Base-by-base conservation (phyloP, 2,797 vertebrate genomes). In the Crossoptilon crossoptilon region DNA sequence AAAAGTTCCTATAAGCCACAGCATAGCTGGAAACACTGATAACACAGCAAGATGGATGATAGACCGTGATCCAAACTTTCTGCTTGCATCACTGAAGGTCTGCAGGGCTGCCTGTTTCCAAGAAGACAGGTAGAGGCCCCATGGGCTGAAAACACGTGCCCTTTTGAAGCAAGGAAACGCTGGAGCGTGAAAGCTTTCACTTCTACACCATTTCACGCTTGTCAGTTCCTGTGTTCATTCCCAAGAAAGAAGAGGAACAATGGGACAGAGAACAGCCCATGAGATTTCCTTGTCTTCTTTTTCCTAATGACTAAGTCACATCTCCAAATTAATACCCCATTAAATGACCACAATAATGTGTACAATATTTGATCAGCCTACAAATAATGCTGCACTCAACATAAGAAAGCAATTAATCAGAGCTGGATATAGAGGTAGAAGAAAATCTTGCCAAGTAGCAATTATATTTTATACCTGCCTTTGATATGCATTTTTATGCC, bases 401-500 rank as follows among this genome's bases (percentile, higher is more conserved):
- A 81, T 58, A 81, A 92, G 94, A 95, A 95, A 96, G 41, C 64
- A 88, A 94, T 91, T 87, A 96, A 62, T 88, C 59, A 62, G 87
- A 87, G 89, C 64, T 92, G 96, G 73, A 81, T 80, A 88, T 80
- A 64, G 37, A 84, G 51, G 79, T 79, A 78, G 85, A 84, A 90
- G 49, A 84, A 76, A 58, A 77, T 43, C 48, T 68, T 77, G 93
- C 67, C 80, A 97, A 96, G 70, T 48, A 96, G 83, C 82, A 96
- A 70, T 84, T 67, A 62, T 80, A 92, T 94, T 93, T 97, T 95
- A 94, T 90, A 82, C 64, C 77, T 95, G 70, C 86, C 82, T 94
- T 95, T 96, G 82, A 93, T 91, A 95, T 9, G 23, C 63, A 82
- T 94, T 97, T 96, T 59, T 95, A 93, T 81, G 49, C 26, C 29